Percentiles rank a stretch among this genome's conserved stretches.
Conservation (phyloP, 2,888 invertebrate species). For the Strigamia crassipes region DNA sequence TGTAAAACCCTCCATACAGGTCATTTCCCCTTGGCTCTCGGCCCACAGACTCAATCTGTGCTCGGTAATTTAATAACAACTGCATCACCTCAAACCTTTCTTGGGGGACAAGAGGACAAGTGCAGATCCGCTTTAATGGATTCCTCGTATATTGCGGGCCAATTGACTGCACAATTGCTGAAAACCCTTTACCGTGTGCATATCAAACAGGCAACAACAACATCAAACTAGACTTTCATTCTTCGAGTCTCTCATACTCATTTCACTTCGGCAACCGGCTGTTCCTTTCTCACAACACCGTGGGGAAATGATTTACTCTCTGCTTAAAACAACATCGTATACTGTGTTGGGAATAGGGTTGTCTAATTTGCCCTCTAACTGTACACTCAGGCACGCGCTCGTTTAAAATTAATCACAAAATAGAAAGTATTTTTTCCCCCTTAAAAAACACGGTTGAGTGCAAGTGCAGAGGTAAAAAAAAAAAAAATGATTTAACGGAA, state of each 20-base stretch:
- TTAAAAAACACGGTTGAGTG: neutral
- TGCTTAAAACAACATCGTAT: conserved; percentile 42
- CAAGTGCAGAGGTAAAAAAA: neutral
- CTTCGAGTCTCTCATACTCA: conserved; percentile 29
- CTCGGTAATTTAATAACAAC: conserved; percentile 33
- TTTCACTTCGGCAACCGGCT: conserved; percentile 40
- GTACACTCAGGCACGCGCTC: conserved; percentile 35
- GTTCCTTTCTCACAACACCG: conserved; percentile 42
- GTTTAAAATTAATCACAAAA: conserved; percentile 40
- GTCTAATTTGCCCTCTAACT: conserved; percentile 42
- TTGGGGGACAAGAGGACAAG: conserved; percentile 18
- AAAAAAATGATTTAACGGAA: neutral
- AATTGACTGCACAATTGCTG: conserved; percentile 29
- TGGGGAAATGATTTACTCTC: conserved; percentile 42
- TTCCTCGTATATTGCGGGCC: conserved; percentile 10
- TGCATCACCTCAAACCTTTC: conserved; percentile 38
- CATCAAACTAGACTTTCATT: conserved; percentile 21
- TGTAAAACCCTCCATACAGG: conserved; percentile 33
- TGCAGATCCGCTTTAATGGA: conserved; percentile 13
- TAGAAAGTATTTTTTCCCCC: neutral
- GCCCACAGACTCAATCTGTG: conserved; percentile 40
- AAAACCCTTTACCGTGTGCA: conserved; percentile 40
- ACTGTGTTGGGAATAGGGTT: conserved; percentile 34
- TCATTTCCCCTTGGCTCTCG: conserved; percentile 27
- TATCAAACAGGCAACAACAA: conserved; percentile 42